A percentile compares a stretch with the other conserved stretches of the same genome.
phyloP scores from a whole-genome alignment of 2,888 invertebrate genomes.

The Parapristionchus giblindavisi region DNA sequence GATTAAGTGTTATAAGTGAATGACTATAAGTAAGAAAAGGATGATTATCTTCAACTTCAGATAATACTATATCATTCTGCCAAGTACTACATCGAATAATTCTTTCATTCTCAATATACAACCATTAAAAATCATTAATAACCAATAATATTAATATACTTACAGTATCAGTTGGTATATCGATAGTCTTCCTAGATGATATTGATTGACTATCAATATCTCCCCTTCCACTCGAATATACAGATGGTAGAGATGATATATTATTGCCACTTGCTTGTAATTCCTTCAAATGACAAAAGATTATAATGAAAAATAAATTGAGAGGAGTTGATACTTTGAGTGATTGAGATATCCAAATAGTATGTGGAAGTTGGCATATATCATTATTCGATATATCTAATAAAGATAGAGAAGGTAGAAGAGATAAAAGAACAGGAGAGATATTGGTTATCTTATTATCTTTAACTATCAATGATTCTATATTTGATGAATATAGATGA shows the following conservation, averaged over 20 bases:
- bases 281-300: conserved; percentile 37
- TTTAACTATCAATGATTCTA: conserved; percentile 20
- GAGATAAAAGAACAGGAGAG: conserved; percentile 64
- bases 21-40: conserved; percentile 46
- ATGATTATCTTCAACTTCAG: conserved; percentile 55
- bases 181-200: too few relatives aligned
- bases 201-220: not conserved
- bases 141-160: not conserved
- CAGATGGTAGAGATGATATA: conserved; percentile 12
- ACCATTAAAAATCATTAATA: not conserved
- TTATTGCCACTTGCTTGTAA: conserved; percentile 50
- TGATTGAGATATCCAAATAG: conserved; percentile 86
- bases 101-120: not conserved
- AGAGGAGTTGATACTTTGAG: conserved; percentile 77
- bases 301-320: not conserved
- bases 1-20: conserved; percentile 80
- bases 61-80: conserved; percentile 58
- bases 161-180: too few relatives aligned
- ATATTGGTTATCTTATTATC: conserved; percentile 16
- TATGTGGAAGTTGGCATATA: conserved; percentile 82
- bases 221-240: not conserved
- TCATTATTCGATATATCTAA: conserved; percentile 95
- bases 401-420: conserved; percentile 46
- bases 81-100: conserved; percentile 81
- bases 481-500: conserved; percentile 12